Conservation (phyloP, 2,113 vertebrate genomes). For the Numenius arquata region DNA sequence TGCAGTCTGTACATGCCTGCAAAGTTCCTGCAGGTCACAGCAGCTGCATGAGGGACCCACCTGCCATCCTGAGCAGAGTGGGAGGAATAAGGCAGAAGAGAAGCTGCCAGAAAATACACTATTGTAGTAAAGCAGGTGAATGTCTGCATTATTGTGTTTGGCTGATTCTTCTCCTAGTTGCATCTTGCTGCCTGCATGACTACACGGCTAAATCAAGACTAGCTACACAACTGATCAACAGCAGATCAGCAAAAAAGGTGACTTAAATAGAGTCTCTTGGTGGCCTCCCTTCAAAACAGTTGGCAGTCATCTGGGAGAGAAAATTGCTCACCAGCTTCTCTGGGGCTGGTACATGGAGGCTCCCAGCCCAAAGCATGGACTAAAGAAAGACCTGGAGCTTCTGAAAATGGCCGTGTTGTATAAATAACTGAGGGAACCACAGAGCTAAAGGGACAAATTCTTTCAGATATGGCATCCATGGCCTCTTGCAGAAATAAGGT, state of each 20-base stretch:
- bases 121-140: not conserved
- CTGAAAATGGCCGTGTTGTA: not conserved
- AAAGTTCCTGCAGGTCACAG: not conserved
- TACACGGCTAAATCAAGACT: not conserved
- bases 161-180: not conserved
- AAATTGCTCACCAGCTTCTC: not conserved
- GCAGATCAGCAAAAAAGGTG: not conserved
- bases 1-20: not conserved
- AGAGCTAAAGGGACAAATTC: not conserved
- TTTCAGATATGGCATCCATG: not conserved
- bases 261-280: not conserved
- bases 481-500: not conserved
- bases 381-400: not conserved
- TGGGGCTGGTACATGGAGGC: rapidly evolving
- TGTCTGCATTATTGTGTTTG: not conserved
- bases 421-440: not conserved
- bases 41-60: not conserved
- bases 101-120: not conserved
- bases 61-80: not conserved
- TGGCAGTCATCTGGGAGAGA: not conserved
- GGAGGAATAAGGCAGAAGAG: not conserved
- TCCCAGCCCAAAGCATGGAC: not conserved
- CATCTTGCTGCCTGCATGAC: not conserved
- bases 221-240: not conserved
- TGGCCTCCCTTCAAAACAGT: not conserved